phyloP scores from a whole-genome alignment of 2,888 invertebrate genomes.

The Eutolmus rufibarbis region DNA sequence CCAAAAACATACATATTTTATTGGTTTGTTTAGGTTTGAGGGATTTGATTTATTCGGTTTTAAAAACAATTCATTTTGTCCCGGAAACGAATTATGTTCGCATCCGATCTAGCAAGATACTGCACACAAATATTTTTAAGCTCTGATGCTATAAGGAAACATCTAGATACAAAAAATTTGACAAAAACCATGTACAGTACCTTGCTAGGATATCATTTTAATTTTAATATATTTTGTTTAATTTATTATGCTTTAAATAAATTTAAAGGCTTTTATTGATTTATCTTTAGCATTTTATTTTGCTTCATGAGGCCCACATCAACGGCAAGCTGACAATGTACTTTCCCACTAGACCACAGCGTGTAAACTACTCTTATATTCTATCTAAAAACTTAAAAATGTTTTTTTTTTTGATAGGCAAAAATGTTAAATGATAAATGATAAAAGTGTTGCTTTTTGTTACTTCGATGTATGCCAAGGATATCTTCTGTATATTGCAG shows the following conservation, averaged over 20 bases:
- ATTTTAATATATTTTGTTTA: neutral
- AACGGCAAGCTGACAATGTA: slow-evolving; percentile 72
- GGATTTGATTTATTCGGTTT: slow-evolving; percentile 61
- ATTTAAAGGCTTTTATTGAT: slow-evolving; percentile 10
- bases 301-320: slow-evolving; percentile 68
- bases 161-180: neutral
- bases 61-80: neutral
- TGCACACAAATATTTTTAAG: slow-evolving; percentile 51
- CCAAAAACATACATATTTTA: slow-evolving; percentile 34
- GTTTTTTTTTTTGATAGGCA: neutral
- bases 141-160: neutral
- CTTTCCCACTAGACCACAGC: slow-evolving; percentile 64
- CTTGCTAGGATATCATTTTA: neutral
- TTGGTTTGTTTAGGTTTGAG: slow-evolving; percentile 54
- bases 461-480: neutral
- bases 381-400: slow-evolving; percentile 52
- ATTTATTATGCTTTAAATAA: slow-evolving; percentile 22
- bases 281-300: neutral
- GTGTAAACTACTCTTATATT: slow-evolving; percentile 61
- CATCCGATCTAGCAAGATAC: slow-evolving; percentile 52
- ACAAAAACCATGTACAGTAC: neutral
- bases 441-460: neutral
- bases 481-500: neutral
- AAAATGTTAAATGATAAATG: neutral
- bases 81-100: neutral